A percentile compares a stretch with the other conserved stretches of the same genome.
These are phyloP conservation scores for Diachasma alloeum DNA, from an alignment of 1,140 invertebrate species.

Conservation along the genomic window DNA sequence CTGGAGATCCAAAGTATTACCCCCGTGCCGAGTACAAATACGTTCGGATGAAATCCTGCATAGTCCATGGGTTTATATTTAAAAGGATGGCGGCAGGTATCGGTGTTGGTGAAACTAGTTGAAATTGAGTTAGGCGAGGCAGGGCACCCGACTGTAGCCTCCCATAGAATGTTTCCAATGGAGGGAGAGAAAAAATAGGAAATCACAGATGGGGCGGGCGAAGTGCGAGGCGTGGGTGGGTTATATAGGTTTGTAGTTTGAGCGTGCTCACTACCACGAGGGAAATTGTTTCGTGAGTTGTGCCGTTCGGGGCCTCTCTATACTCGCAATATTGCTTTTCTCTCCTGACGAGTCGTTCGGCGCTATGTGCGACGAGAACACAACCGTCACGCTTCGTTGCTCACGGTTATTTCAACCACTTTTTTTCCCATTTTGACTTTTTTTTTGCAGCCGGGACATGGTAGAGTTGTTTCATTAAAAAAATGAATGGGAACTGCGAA, in stretches of 20 bases:
- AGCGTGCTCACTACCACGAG: not conserved
- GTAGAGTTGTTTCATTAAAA: not conserved
- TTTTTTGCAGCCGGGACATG: not conserved
- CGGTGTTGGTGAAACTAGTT: slow-evolving; percentile 4
- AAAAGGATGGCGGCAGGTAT: not conserved
- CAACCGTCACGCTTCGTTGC: not conserved
- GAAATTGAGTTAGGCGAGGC: slow-evolving; percentile 1
- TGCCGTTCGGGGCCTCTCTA: not conserved
- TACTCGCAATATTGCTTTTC: slow-evolving; percentile 5
- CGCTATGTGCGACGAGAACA: not conserved
- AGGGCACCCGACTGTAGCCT: not conserved
- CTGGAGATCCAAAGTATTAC: not conserved
- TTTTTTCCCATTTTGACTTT: not conserved
- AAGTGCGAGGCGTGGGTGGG: not conserved
- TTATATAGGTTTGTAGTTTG: not conserved
- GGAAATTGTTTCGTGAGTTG: slow-evolving; percentile 7
- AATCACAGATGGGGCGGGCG: not conserved
- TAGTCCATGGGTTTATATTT: not conserved
- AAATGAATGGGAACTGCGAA: not conserved
- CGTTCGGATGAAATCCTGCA: not conserved
- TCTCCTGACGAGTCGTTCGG: not conserved
- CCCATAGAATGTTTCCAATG: not conserved
- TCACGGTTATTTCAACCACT: not conserved
- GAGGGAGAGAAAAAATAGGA: not conserved
- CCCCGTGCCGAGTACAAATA: not conserved